Evolutionary conservation across 2,888 invertebrate species (phyloP), one percentile per base, ranked within the genome.

Genomic region (Plebejus anna): DNA sequence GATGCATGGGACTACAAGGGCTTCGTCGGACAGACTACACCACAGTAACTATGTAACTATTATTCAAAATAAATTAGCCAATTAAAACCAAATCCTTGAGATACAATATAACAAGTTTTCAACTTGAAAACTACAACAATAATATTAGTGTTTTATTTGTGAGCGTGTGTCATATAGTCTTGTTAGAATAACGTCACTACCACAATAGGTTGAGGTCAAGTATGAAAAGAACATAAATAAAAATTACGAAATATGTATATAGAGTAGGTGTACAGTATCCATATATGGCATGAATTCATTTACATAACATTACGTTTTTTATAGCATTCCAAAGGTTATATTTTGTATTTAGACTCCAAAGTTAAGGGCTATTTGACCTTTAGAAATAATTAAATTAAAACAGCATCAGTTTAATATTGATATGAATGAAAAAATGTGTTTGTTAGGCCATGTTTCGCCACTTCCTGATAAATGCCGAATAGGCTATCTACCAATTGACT

Each of bases 1-100:
- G 94, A 94, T 73, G 81, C 85, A 1, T 93, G 93, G 92, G 90
- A 92, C 4, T 78, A 84, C 75, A 82, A 85, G 47, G 81, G 88
- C 51, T 92, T 91, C 78, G 36, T 81, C 28, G 83, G 83, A 51
- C 57, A 77, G 76, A 70, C 22, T 4, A 51, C 32, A 4, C 42
- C 6, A 38, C 16, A 38, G 16, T 70, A 28, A 70, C 55, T 51
- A 55, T 55, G 13, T 13, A 13, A 51, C 51, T 51, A 13, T 59
- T 59, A 7, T 16, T 13, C 13, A 7, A 59, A 59, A 22, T 59
- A 59, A 59, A 22, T 59, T 22, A 16, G 55, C 55, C 55, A 55
- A 55, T 55, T 16, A 16, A 55, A 55, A 55, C 55, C 16, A 55
- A 55, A 55, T 55, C 16, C 55, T 55, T 55, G 47, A 47, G 47